These are phyloP conservation scores for Cynodonichthys magdalenae DNA, from an alignment of 2,797 vertebrate genomes.

Conservation along the genomic window DNA sequence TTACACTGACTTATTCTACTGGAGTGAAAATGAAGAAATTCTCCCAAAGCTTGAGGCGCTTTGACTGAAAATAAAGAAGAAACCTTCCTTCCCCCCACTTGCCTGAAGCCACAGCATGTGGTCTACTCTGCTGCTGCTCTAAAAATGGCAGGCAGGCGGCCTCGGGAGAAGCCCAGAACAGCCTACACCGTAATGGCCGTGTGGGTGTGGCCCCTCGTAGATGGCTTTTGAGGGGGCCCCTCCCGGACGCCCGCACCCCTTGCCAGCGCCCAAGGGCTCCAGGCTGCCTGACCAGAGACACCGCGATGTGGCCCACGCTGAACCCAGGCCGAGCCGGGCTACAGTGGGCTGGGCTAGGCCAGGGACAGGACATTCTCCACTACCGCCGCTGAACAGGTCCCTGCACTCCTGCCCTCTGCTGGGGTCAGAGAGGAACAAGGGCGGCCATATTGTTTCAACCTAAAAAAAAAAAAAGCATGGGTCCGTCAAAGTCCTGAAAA, in stretches of 20 bases:
- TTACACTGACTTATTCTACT: conserved; percentile 33
- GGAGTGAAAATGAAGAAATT: conserved; percentile 67
- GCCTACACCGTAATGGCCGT: conserved; percentile 84
- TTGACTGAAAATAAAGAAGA: conserved; percentile 83
- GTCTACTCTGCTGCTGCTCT: conserved; percentile 82
- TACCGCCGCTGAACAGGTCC: conserved; percentile 51
- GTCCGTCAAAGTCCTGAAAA: too few species aligned
- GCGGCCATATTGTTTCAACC: background rate
- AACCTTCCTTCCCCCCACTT: conserved; percentile 78
- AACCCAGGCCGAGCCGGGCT: conserved; percentile 75
- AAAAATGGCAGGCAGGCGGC: conserved; percentile 83
- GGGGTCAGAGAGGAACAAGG: conserved; percentile 56
- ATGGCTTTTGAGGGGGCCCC: conserved; percentile 88
- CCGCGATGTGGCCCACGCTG: conserved; percentile 85
- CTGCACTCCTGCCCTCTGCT: conserved; percentile 73
- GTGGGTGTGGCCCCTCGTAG: conserved; percentile 87
- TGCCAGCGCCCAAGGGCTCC: conserved; percentile 91
- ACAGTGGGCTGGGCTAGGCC: conserved; percentile 66
- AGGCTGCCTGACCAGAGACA: conserved; percentile 90
- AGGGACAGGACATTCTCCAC: conserved; percentile 48
- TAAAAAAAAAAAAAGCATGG: background rate
- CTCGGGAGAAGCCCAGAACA: conserved; percentile 81
- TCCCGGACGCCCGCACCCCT: conserved; percentile 85
- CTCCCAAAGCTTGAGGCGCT: conserved; percentile 71
- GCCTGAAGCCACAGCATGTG: conserved; percentile 83